phyloP scores from a whole-genome alignment of 53 echinoderm and acorn worm genomes.

The Astropecten irregularis region DNA sequence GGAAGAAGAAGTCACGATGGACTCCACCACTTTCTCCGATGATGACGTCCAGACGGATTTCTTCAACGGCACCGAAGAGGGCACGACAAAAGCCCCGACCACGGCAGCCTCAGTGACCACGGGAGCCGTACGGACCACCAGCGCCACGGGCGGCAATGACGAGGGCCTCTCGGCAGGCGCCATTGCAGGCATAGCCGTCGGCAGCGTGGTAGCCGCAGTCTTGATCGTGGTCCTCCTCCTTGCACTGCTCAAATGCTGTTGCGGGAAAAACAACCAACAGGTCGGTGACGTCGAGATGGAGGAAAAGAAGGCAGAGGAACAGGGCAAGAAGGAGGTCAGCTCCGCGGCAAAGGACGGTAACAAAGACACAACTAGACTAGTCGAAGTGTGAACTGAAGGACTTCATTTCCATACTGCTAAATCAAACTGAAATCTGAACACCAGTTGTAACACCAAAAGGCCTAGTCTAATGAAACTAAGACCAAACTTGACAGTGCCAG shows the following conservation, averaged over 20 bases:
- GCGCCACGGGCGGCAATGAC: no score
- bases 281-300: constrained; percentile 15
- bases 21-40: no score
- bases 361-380: no score
- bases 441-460: no score
- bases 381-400: no score
- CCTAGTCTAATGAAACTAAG: no score
- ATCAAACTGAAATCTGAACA: background rate
- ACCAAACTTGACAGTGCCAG: no score
- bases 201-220: background rate
- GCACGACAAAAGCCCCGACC: background rate
- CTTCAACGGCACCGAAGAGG: no score
- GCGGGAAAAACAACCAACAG: background rate
- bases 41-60: no score
- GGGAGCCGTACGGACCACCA: background rate
- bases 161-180: constrained; percentile 16
- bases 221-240: background rate
- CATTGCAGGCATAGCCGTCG: constrained; percentile 14
- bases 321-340: background rate
- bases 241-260: background rate
- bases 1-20: no score
- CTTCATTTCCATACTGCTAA: no score
- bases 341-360: background rate
- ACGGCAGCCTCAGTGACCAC: background rate
- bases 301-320: background rate